phyloP scores from a whole-genome alignment of 2,888 invertebrate genomes.

The Salticus scenicus region DNA sequence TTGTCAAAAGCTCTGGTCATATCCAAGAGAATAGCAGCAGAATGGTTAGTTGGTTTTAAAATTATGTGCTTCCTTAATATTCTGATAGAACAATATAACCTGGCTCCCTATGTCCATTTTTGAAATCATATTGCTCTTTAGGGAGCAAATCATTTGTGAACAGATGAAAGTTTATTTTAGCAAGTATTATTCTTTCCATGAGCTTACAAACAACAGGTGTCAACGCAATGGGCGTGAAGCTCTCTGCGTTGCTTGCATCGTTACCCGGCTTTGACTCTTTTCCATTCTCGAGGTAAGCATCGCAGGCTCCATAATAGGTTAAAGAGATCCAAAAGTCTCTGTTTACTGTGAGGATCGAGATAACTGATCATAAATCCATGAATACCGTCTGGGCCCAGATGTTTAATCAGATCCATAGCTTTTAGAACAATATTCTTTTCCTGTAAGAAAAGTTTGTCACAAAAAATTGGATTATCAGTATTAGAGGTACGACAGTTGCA shows the following conservation, averaged over 20 bases:
- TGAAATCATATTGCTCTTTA: not conserved
- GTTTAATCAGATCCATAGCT: no score
- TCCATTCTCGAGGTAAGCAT: not conserved
- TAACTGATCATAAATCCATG: not conserved
- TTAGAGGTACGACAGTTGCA: no score
- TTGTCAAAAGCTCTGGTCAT: not conserved
- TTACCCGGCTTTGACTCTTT: no score
- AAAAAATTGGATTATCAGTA: no score
- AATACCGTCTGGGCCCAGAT: not conserved
- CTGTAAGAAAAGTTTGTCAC: no score
- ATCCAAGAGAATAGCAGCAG: not conserved
- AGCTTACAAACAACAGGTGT: not conserved
- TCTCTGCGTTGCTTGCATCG: not conserved
- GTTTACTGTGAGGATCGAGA: not conserved
- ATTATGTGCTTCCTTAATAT: not conserved
- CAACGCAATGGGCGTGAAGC: not conserved
- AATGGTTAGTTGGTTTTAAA: not conserved
- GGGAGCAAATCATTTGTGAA: not conserved
- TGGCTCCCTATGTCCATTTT: not conserved
- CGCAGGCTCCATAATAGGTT: not conserved
- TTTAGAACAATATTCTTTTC: no score
- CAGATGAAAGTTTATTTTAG: not conserved
- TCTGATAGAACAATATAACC: not conserved
- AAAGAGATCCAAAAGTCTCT: slow-evolving; percentile 11
- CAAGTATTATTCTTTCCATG: not conserved